Evolutionary conservation across 2,888 invertebrate genomes (phyloP).

Genomic region (Tipula confusa): DNA sequence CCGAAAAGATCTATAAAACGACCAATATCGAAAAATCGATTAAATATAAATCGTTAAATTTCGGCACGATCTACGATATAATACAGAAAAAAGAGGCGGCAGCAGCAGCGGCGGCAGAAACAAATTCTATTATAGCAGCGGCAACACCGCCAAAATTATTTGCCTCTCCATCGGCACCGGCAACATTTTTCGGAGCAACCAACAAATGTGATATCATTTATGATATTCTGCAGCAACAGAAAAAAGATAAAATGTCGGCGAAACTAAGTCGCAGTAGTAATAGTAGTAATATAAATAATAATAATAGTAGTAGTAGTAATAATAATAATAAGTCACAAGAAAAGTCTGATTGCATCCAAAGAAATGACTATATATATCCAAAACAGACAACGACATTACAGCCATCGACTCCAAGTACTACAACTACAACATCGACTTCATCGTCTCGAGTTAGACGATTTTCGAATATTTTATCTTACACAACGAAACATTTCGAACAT

Average conservation of each 20-base stretch:
- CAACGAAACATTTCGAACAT: constrained; percentile 32
- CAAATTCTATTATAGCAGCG: constrained; percentile 32
- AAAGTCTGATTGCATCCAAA: constrained; percentile 32
- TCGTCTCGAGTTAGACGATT: constrained; percentile 46
- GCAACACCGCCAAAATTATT: constrained; percentile 29
- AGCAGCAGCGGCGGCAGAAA: constrained; percentile 27
- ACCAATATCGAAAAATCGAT: constrained; percentile 32
- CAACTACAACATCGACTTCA: background rate
- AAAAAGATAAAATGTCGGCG: constrained; percentile 31
- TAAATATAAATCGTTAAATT: constrained; percentile 37
- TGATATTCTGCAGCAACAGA: constrained; percentile 45
- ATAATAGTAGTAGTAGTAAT: background rate
- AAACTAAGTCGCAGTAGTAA: background rate
- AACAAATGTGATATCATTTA: constrained; percentile 49
- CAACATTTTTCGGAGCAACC: constrained; percentile 15
- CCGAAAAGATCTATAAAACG: constrained; percentile 41
- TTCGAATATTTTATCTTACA: constrained; percentile 48
- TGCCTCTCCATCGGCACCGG: constrained; percentile 30
- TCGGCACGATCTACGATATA: constrained; percentile 49
- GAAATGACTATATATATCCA: constrained; percentile 28
- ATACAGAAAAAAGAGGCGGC: constrained; percentile 42
- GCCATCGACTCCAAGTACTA: background rate
- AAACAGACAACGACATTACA: background rate
- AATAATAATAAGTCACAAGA: constrained; percentile 33
- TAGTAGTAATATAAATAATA: background rate